phyloP scores from a whole-genome alignment of 2,888 invertebrate genomes.

The Sminthurides aquaticus region DNA sequence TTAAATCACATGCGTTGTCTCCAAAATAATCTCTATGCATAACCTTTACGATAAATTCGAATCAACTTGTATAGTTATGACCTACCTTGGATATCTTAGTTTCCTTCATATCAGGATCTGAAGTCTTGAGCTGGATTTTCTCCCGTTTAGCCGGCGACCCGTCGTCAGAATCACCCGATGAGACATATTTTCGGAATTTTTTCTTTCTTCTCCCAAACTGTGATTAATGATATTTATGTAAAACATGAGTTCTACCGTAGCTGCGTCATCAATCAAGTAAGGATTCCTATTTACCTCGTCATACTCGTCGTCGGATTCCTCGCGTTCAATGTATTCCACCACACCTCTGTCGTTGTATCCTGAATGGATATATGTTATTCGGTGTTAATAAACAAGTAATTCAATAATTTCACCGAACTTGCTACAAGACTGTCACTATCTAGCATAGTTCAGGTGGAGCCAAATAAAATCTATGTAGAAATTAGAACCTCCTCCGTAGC shows the following conservation, averaged over 20 bases:
- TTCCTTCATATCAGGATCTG: conserved; percentile 12
- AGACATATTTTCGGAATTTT: conserved; percentile 48
- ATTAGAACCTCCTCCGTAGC: conserved; percentile 66
- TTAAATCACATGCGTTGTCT: conserved; percentile 7
- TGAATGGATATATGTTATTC: conserved; percentile 43
- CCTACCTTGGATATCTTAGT: too few relatives aligned
- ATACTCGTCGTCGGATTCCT: conserved; percentile 86
- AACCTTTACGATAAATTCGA: too few relatives aligned
- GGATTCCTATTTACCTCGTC: conserved; percentile 80
- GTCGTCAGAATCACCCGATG: conserved; percentile 23
- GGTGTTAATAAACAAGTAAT: conserved; percentile 6
- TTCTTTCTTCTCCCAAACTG: conserved; percentile 51
- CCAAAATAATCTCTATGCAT: conserved; percentile 24
- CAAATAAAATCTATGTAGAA: conserved; percentile 9
- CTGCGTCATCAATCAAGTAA: background rate
- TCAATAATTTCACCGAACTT: too few relatives aligned
- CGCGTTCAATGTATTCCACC: conserved; percentile 87
- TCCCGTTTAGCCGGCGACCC: conserved; percentile 16
- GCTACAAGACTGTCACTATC: background rate
- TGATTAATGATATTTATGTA: conserved; percentile 24
- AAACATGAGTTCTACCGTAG: background rate
- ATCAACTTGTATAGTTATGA: too few relatives aligned
- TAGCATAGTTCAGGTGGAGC: conserved; percentile 9
- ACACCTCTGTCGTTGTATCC: conserved; percentile 88
- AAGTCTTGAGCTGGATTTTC: conserved; percentile 12